Percentiles rank a stretch among this genome's conserved stretches.
phyloP scores from a whole-genome alignment of 2,888 invertebrate genomes.

The Tetheella fluctuosa region DNA sequence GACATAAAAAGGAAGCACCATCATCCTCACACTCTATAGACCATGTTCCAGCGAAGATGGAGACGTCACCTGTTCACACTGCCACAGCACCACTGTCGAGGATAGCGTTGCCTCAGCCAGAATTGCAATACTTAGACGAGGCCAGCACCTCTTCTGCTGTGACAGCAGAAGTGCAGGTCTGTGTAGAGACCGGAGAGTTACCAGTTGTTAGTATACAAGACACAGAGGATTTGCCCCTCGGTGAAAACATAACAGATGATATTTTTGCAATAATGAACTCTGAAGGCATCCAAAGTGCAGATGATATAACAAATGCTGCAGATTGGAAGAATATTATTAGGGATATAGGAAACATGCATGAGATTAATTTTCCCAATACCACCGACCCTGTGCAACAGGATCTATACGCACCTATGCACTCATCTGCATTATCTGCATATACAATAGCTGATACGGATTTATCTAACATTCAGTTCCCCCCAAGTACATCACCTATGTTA shows the following conservation, averaged over 20 bases:
- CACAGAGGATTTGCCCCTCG: constrained; percentile 76
- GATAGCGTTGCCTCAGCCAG: constrained; percentile 71
- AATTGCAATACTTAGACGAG: constrained; percentile 70
- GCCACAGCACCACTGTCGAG: constrained; percentile 71
- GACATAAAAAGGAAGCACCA: constrained; percentile 74
- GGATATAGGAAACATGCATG: constrained; percentile 78
- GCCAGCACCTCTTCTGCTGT: constrained; percentile 61
- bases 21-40: constrained; percentile 64
- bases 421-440: constrained; percentile 57
- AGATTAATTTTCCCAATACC: constrained; percentile 73
- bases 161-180: constrained; percentile 72
- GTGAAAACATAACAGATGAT: constrained; percentile 78
- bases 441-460: constrained; percentile 66
- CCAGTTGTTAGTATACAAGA: constrained; percentile 82
- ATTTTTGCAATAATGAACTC: constrained; percentile 81
- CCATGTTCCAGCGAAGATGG: constrained; percentile 65
- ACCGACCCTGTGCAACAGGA: constrained; percentile 64
- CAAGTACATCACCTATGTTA: constrained; percentile 60
- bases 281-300: constrained; percentile 79
- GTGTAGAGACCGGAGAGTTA: constrained; percentile 75
- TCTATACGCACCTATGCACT: constrained; percentile 59
- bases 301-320: constrained; percentile 75
- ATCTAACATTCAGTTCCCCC: constrained; percentile 68
- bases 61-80: constrained; percentile 65
- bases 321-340: constrained; percentile 81